Base-by-base conservation (phyloP, 2,888 invertebrate species). In the Rhogogaster chlorosoma region DNA sequence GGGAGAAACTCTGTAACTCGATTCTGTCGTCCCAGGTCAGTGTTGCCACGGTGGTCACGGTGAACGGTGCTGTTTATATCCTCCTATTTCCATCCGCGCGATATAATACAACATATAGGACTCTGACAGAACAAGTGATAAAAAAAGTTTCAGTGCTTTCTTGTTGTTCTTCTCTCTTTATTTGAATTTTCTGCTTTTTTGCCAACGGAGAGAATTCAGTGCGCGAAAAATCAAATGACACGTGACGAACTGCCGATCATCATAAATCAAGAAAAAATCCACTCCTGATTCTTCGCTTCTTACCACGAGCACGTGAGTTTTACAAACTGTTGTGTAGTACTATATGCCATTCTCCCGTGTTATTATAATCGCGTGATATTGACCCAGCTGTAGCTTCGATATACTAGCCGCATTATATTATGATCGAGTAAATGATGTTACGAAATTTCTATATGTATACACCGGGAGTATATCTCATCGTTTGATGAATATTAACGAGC, bases 1-100 rank as follows among this genome's bases (percentile, higher is more conserved):
- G 82, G 86, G 85, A 88, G 87, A 88, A 87, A 88, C 89, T 89
- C 89, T 89, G 89, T 89, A 88, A 89, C 85, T 85, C 86, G 87
- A 88, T 85, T 86, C 87, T 87, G 87, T 92, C 87, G 90, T 88
- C 91, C 91, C 91, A 92, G 91, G 91, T 92, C 91, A 92, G 91
- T 92, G 90, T 90, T 90, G 89, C 90, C 89, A 88, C 88, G 88
- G 88, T 89, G 88, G 89, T 87, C 87, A 88, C 87, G 86, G 88
- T 86, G 89, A 84, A 87, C 88, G 88, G 86, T 85, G 84, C 84
- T 64, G 67, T 83, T 83, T 83, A 38, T 83, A 83, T 67, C 18
- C 26, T 22, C 64, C 12, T 45, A 22, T 36, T 42, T 45, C 29
- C 26, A 45, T 22, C 15, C 9, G 12, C 9, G 18, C 22, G 61